Evolutionary conservation across 2,888 invertebrate genomes (phyloP).

Genomic region (Netelia inedita): DNA sequence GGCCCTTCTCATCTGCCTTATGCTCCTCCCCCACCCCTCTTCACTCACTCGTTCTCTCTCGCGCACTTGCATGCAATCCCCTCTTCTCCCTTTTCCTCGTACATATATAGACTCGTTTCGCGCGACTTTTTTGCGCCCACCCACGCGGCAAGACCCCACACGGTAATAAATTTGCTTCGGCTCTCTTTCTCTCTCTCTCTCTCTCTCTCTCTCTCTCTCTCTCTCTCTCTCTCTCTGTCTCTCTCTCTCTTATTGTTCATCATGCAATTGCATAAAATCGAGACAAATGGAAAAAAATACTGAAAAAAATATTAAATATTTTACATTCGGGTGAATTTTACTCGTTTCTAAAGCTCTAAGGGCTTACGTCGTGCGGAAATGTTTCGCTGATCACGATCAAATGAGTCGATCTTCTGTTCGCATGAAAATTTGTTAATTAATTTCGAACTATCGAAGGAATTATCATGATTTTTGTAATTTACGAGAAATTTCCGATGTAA

Average conservation of each 20-base stretch:
- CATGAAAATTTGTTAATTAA: too few relatives aligned
- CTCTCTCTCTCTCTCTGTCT: neutral
- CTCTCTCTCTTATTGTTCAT: constrained; percentile 16
- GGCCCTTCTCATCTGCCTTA: constrained; percentile 48
- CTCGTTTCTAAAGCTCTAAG: too few relatives aligned
- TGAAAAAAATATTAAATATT: neutral
- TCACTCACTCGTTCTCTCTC: neutral
- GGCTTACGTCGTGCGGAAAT: too few relatives aligned
- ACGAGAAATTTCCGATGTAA: too few relatives aligned
- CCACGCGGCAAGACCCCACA: constrained; percentile 57
- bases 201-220: too few relatives aligned
- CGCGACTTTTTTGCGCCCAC: constrained; percentile 69
- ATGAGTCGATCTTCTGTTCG: too few relatives aligned
- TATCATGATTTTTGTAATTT: too few relatives aligned
- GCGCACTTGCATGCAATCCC: neutral
- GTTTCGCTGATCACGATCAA: neutral
- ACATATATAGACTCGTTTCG: constrained; percentile 36
- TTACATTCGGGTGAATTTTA: too few relatives aligned
- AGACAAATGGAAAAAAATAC: neutral
- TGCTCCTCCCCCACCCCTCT: constrained; percentile 21
- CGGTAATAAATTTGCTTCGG: constrained; percentile 37
- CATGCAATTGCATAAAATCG: constrained; percentile 5
- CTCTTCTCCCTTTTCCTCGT: constrained; percentile 1
- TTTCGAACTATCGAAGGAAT: too few relatives aligned
- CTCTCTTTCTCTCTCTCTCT: neutral